Evolutionary conservation across 2,888 invertebrate species (phyloP).

Genomic region (Acleris laterana): DNA sequence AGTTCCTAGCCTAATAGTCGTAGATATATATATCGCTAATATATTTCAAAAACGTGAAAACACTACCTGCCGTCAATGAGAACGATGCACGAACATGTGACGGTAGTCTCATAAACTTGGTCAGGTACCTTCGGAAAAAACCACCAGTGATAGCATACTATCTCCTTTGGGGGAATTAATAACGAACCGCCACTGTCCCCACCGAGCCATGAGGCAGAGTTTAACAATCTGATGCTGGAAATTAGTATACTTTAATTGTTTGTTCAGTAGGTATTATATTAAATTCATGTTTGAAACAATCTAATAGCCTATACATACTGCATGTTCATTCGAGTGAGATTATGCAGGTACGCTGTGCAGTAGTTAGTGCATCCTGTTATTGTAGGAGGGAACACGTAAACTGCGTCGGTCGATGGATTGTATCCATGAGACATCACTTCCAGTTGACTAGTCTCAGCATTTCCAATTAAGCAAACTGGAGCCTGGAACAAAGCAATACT

Average conservation of each 20-base stretch:
- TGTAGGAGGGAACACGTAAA: constrained; percentile 75
- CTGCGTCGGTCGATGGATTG: constrained; percentile 65
- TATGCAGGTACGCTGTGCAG: constrained; percentile 71
- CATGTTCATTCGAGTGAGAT: constrained; percentile 75
- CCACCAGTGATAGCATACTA: constrained; percentile 74
- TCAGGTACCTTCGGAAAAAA: constrained; percentile 69
- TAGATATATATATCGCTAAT: not conserved
- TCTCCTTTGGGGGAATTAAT: constrained; percentile 70
- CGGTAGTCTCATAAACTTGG: constrained; percentile 68
- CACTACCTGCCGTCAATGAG: constrained; percentile 68
- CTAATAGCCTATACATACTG: constrained; percentile 59
- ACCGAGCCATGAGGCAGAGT: constrained; percentile 69
- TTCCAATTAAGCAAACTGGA: constrained; percentile 65
- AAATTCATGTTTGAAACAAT: not conserved
- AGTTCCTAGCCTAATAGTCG: not conserved
- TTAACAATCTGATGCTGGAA: constrained; percentile 69
- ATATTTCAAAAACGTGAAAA: not conserved
- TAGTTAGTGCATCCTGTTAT: constrained; percentile 76
- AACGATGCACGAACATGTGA: constrained; percentile 72
- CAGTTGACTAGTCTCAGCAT: constrained; percentile 69
- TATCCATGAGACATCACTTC: constrained; percentile 76
- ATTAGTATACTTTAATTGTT: not conserved
- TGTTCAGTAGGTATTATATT: not conserved
- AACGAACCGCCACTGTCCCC: constrained; percentile 66
- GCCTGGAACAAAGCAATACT: constrained; percentile 49